Evolutionary conservation across 1,140 invertebrate species (phyloP).

Genomic region (Charaxes varanes): DNA sequence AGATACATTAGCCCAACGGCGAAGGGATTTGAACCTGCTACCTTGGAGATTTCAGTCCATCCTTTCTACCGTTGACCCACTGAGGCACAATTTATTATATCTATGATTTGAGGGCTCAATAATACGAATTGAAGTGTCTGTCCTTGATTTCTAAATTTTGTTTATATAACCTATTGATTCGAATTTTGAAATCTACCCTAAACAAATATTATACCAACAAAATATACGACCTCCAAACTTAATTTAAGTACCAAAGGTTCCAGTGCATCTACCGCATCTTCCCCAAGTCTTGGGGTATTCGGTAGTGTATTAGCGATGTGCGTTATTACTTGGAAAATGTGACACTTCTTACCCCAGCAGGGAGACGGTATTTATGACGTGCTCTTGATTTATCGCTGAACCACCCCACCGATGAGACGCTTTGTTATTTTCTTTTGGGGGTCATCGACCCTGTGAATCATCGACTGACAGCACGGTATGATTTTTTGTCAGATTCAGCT

Average conservation of each 20-base stretch:
- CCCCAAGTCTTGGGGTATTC: constrained; percentile 25
- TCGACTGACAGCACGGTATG: constrained; percentile 9
- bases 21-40: too few species aligned
- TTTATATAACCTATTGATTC: too few species aligned
- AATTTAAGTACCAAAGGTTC: constrained; percentile 46
- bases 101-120: too few species aligned
- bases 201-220: constrained; percentile 24
- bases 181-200: neutral
- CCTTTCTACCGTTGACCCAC: too few species aligned
- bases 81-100: too few species aligned
- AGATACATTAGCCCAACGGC: too few species aligned
- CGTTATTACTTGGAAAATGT: constrained; percentile 66
- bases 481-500: constrained; percentile 6
- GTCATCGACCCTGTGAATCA: constrained; percentile 38
- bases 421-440: constrained; percentile 61
- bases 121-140: too few species aligned
- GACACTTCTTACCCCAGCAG: constrained; percentile 60
- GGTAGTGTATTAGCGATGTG: constrained; percentile 48
- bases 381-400: constrained; percentile 53
- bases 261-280: constrained; percentile 18
- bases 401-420: constrained; percentile 42
- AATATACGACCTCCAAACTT: constrained; percentile 46
- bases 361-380: constrained; percentile 61
- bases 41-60: too few species aligned
- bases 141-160: too few species aligned